Conservation (phyloP, 1,140 invertebrate species). For the Tetragonula clypearis region DNA sequence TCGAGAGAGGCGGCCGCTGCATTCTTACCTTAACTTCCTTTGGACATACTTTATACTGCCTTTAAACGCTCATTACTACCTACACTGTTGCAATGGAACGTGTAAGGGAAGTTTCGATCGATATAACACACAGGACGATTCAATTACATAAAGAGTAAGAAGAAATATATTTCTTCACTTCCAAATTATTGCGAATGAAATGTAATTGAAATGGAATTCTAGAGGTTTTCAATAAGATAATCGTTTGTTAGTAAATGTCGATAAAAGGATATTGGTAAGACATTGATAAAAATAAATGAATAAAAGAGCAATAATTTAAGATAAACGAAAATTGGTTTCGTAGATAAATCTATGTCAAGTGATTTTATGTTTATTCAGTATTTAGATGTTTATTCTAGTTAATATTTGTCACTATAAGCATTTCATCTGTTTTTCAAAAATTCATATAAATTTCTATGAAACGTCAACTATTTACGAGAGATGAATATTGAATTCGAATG, state of each 20-base stretch:
- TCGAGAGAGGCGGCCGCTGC: background rate
- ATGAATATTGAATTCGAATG: no score
- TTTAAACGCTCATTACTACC: slow-evolving; percentile 40
- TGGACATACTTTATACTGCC: slow-evolving; percentile 34
- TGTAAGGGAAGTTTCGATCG: slow-evolving; percentile 1
- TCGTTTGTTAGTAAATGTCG: background rate
- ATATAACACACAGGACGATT: slow-evolving; percentile 5
- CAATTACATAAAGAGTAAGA: slow-evolving; percentile 2
- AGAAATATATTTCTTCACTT: no score
- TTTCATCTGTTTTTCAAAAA: no score
- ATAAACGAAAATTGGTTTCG: no score
- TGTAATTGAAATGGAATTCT: background rate
- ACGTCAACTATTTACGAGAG: no score
- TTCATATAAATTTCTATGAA: no score
- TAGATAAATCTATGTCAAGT: no score
- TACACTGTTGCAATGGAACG: slow-evolving; percentile 17
- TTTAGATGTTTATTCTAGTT: no score
- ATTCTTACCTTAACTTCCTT: slow-evolving; percentile 32
- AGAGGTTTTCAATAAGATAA: background rate
- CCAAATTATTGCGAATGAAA: no score
- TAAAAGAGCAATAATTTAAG: background rate
- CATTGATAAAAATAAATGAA: background rate
- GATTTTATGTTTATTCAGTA: no score
- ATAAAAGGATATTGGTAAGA: background rate
- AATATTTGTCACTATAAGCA: no score